Percentiles rank a stretch among this genome's conserved stretches.
Conservation (phyloP, 2,888 invertebrate species). For the Eupelmus urozonus region DNA sequence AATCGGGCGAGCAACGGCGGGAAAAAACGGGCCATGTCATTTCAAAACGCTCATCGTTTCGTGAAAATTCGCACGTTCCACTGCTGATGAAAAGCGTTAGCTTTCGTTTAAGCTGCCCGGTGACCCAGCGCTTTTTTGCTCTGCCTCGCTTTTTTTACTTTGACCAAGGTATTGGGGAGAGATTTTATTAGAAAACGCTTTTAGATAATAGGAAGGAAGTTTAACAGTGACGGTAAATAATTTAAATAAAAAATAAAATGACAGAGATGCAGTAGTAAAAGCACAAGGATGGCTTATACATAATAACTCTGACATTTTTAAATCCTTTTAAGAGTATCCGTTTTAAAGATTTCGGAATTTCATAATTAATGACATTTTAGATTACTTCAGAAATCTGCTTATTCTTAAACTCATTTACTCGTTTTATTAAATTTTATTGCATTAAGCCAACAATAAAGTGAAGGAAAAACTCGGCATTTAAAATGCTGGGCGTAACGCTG, state of each 20-base stretch:
- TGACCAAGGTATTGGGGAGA: not conserved
- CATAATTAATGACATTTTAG: constrained; percentile 19
- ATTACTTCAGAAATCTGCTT: constrained; percentile 13
- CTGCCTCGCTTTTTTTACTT: too few relatives aligned
- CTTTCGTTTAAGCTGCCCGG: constrained; percentile 16
- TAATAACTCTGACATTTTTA: constrained; percentile 25
- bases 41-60: constrained; percentile 37
- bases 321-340: constrained; percentile 15
- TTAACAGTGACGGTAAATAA: not conserved
- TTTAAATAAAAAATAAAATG: constrained; percentile 12
- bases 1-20: not conserved
- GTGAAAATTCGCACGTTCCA: constrained; percentile 15
- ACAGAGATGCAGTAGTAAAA: too few relatives aligned
- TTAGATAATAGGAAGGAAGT: constrained; percentile 3
- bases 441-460: too few relatives aligned
- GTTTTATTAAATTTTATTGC: too few relatives aligned
- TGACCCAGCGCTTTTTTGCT: not conserved
- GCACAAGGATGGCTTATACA: too few relatives aligned
- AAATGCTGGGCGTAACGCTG: too few relatives aligned
- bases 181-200: constrained; percentile 12
- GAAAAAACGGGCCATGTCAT: constrained; percentile 12
- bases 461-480: too few relatives aligned
- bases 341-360: constrained; percentile 17
- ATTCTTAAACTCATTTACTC: constrained; percentile 7
- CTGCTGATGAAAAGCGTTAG: constrained; percentile 30